Evolutionary conservation across 2,113 vertebrate species (phyloP), one percentile per base, ranked within the genome.

Genomic region (Colaptes auratus): DNA sequence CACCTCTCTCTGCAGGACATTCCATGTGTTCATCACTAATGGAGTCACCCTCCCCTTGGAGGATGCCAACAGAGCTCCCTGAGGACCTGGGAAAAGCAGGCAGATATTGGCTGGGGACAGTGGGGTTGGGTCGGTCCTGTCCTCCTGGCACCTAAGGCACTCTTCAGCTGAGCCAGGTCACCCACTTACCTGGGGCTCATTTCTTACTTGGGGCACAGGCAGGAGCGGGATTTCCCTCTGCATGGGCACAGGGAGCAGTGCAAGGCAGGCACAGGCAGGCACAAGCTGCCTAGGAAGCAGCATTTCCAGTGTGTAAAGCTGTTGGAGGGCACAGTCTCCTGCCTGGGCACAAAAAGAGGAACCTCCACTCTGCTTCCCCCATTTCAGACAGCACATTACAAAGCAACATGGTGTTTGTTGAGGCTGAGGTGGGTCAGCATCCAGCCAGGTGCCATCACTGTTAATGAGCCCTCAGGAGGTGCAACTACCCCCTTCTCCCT

Each of bases 171-270:
- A 69, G 60, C 63, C 53, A 79, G 21, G n/a, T 75, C 63, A 64
- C 72, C 25, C 14, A 20, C 75, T 78, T 64, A 44, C 25, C 31
- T 66, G 31, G 56, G 35, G 39, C n/a, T 81, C 20, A 36, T 31
- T 18, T 7, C 3, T 4, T 73, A 61, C 24, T 19, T 3, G 0
- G 21, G 44, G 24, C 23, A 33, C 36, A 53, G 0, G 9, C 33
- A 61, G 80, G 50, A 79, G 11, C 6, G 2, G 17, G 65, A 36
- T 76, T 83, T 94, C 36, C 36, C 89, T 91, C 71, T 28, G 10
- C 1, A 0, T 35, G 28, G n/a, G 20, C 13, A 30, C 0, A 2
- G 0, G 0, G 8, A 33, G 66, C 0, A 0, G 10, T 30, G 30
- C 52, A 73, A 59, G 64, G 39, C 28, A 78, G 74, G 24, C 15